A percentile compares a stretch with the other conserved stretches of the same genome.
Conservation (phyloP, 2,888 invertebrate genomes). For the Mimas tiliae region DNA sequence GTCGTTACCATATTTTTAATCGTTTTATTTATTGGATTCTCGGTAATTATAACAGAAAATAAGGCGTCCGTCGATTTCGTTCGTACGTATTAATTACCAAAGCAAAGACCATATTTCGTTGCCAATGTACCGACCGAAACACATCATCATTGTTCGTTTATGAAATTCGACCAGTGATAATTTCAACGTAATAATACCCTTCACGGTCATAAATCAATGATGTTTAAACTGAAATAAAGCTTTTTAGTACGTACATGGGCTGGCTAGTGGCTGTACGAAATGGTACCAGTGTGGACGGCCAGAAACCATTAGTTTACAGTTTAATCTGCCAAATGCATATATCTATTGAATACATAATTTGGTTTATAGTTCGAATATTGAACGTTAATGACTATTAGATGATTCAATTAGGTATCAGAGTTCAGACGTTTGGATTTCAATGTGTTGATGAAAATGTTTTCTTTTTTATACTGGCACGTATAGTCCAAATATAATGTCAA, state of each 20-base stretch:
- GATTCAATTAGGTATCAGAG: constrained; percentile 6
- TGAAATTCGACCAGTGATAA: constrained; percentile 32
- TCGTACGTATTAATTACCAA: constrained; percentile 1
- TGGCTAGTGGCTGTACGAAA: constrained; percentile 1
- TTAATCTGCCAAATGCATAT: constrained; percentile 39
- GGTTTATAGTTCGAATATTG: constrained; percentile 32
- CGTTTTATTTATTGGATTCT: not conserved
- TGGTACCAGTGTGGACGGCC: constrained; percentile 33
- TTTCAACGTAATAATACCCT: constrained; percentile 39
- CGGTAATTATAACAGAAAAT: not conserved
- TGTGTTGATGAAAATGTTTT: not conserved
- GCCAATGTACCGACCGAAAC: not conserved
- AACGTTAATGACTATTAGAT: not conserved
- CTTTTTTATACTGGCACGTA: no score
- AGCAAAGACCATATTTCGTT: constrained; percentile 18
- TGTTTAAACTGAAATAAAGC: constrained; percentile 9
- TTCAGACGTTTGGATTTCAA: not conserved
- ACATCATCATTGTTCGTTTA: constrained; percentile 1
- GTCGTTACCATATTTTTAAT: not conserved
- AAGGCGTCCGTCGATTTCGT: not conserved
- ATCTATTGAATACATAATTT: constrained; percentile 40
- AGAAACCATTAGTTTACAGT: constrained; percentile 35
- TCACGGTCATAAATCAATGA: constrained; percentile 37
- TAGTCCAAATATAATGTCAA: no score
- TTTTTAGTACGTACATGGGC: not conserved